Percentiles rank a stretch among this genome's conserved stretches.
These are phyloP conservation scores for Allacma fusca DNA, from an alignment of 2,888 invertebrate species.

Conservation along the genomic window DNA sequence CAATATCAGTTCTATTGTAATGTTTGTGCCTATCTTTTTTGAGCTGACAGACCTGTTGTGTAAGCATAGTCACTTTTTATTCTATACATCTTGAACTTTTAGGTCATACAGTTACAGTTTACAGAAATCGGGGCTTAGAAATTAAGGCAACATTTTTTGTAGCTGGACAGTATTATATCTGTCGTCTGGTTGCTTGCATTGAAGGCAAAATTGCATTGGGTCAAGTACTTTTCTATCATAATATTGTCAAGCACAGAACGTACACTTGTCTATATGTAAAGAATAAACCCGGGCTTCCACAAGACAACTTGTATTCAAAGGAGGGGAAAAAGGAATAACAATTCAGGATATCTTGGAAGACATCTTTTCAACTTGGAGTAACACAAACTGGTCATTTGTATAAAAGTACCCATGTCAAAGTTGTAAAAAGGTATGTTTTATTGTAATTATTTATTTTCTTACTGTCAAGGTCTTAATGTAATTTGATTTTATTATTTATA, in stretches of 20 bases:
- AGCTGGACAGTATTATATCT: constrained; percentile 1
- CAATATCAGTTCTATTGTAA: too few species aligned
- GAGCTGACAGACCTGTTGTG: too few species aligned
- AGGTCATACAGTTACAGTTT: not conserved
- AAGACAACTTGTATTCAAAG: not conserved
- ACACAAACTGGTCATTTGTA: not conserved
- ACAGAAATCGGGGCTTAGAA: not conserved
- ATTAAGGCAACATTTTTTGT: constrained; percentile 12
- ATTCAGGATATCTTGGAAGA: not conserved
- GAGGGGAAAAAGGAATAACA: not conserved
- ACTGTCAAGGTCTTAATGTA: not conserved
- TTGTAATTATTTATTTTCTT: constrained; percentile 8
- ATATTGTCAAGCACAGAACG: not conserved
- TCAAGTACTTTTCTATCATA: not conserved
- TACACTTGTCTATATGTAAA: too few species aligned
- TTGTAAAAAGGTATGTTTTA: constrained; percentile 14
- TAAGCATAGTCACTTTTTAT: too few species aligned
- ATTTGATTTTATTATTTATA: not conserved
- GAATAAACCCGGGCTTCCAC: not conserved
- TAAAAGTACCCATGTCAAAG: not conserved
- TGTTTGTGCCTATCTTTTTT: too few species aligned
- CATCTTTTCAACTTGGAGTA: constrained; percentile 3
- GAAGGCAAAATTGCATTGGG: constrained; percentile 7
- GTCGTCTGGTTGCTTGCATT: not conserved
- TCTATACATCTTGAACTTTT: too few species aligned